Conservation (phyloP, 2,888 invertebrate species). For the Drosophila lutescens region DNA sequence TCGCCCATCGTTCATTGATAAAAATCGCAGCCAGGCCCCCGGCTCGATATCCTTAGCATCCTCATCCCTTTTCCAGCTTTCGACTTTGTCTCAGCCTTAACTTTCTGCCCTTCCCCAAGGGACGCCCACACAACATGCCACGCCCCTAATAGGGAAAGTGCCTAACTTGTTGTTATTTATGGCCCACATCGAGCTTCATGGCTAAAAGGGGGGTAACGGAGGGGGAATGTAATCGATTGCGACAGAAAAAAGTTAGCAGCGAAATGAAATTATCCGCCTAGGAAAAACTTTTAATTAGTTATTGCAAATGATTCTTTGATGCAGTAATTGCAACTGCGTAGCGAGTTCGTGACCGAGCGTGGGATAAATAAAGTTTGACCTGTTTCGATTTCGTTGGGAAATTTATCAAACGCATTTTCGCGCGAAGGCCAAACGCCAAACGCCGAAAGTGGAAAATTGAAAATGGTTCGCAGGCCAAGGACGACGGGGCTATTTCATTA, state of each 20-base stretch:
- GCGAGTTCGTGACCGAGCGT: constrained; percentile 13
- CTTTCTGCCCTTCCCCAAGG: constrained; percentile 2
- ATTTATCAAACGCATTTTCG: constrained; percentile 68
- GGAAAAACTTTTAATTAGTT: constrained; percentile 71
- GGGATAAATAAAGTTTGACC: constrained; percentile 28
- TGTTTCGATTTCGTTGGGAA: constrained; percentile 44
- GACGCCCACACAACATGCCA: constrained; percentile 20
- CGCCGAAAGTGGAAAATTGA: constrained; percentile 59
- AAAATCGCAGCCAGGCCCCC: constrained; percentile 30
- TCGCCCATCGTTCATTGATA: constrained; percentile 50
- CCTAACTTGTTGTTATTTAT: constrained; percentile 35
- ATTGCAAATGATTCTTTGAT: constrained; percentile 54
- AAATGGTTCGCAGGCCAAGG: constrained; percentile 63
- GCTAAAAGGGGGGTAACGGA: not conserved
- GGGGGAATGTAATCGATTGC: constrained; percentile 33
- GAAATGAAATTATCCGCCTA: constrained; percentile 47
- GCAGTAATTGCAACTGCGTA: constrained; percentile 31
- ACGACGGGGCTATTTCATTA: constrained; percentile 74
- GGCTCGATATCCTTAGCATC: constrained; percentile 8
- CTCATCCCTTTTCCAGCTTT: constrained; percentile 11
- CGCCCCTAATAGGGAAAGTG: constrained; percentile 30
- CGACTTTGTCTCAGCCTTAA: constrained; percentile 15
- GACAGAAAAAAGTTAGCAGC: constrained; percentile 47
- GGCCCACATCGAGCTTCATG: constrained; percentile 10
- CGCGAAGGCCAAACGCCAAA: constrained; percentile 41